Evolutionary conservation across 2,888 invertebrate genomes (phyloP), one percentile per base, ranked within the genome.

Genomic region (Sepiola atlantica): DNA sequence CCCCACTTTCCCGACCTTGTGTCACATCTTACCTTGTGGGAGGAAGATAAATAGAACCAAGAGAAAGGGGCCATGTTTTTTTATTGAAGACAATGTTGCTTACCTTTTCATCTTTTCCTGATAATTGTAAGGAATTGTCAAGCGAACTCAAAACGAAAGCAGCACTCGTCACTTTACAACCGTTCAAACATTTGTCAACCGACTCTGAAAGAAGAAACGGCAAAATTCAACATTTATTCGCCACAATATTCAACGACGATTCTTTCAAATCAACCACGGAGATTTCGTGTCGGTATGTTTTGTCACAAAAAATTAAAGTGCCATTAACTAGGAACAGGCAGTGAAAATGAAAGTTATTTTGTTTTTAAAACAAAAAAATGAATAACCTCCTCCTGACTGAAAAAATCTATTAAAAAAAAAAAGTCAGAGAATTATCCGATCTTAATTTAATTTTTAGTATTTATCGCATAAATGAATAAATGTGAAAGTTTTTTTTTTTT

Each of bases 111-210:
- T 97, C 97, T 92, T 96, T 96, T 24, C 96, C 96, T 95, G 96
- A 96, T 4, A 97, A 95, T 94, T 97, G 97, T 91, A 97, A 96
- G 35, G 96, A 96, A 16, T 96, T 95, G 54, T 96, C 96, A 91
- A 97, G 96, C 94, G 97, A 96, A 95, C 97, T 97, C 94, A 97
- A 95, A 12, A 97, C 95, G 57, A 97, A 96, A 8, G 97, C 97
- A 91, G 97, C 95, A 95, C 97, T 97, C 32, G 96, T 96, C 45
- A 97, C 97, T 94, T 96, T 96, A 32, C 95, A 96, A 6, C 95
- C 94, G 35, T 95, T 96, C 32, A 97, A 94, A 91, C 95, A 95
- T 94, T 96, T 95, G 14, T 95, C 94, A 16, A 97, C 96, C 28
- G 96, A 94, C 55, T 95, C 96, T 96, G 95, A 28, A 77, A 77